phyloP scores from a whole-genome alignment of 2,888 invertebrate species.

The Malthinus flaveolus region DNA sequence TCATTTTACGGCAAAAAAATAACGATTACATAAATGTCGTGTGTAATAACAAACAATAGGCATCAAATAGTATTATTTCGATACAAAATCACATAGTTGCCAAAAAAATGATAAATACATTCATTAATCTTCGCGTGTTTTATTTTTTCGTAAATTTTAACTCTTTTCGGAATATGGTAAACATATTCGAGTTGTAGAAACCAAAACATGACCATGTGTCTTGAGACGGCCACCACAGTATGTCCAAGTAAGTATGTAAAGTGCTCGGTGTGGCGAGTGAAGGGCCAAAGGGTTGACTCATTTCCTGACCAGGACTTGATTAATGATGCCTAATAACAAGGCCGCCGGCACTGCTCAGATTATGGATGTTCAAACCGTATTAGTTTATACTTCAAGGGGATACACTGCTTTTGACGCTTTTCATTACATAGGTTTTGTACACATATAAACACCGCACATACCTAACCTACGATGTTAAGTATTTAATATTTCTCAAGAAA shows the following conservation, averaged over 20 bases:
- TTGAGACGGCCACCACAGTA: constrained; percentile 40
- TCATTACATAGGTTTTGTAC: constrained; percentile 13
- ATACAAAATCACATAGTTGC: too few species aligned
- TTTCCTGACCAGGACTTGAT: constrained; percentile 56
- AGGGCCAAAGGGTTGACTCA: constrained; percentile 57
- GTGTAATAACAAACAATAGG: too few species aligned
- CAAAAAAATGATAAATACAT: too few species aligned
- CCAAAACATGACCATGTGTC: constrained; percentile 40
- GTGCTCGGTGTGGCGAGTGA: constrained; percentile 42
- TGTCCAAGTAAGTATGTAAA: constrained; percentile 41
- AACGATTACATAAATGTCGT: background rate
- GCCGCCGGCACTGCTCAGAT: constrained; percentile 41
- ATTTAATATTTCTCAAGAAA: too few species aligned
- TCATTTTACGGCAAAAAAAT: background rate
- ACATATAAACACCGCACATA: too few species aligned
- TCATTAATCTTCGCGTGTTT: too few species aligned
- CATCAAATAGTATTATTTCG: too few species aligned
- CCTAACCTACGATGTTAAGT: constrained; percentile 10
- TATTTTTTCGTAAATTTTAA: too few species aligned
- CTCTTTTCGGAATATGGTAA: background rate
- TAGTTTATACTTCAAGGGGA: constrained; percentile 44
- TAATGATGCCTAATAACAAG: constrained; percentile 57
- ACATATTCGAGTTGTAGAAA: constrained; percentile 26
- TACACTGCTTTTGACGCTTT: constrained; percentile 47
- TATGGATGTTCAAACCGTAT: constrained; percentile 46